Conservation (phyloP, 2,888 invertebrate species). For the Selenia dentaria region DNA sequence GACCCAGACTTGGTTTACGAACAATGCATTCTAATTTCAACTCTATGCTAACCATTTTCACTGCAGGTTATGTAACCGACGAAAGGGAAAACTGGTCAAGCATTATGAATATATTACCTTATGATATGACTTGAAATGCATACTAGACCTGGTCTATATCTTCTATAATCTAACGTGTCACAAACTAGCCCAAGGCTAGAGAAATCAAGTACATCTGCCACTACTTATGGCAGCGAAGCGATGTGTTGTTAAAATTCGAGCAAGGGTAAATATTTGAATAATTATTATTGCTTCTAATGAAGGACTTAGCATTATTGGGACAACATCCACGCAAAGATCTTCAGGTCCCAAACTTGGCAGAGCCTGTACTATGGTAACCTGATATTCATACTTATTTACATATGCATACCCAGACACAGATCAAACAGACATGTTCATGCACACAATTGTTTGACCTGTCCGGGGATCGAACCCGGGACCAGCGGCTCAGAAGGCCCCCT, state of each 20-base stretch:
- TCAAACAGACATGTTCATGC: too few relatives aligned
- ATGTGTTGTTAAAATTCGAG: slow-evolving; percentile 18
- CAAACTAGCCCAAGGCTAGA: slow-evolving; percentile 42
- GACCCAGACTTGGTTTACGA: slow-evolving; percentile 71
- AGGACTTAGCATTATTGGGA: too few relatives aligned
- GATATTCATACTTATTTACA: too few relatives aligned
- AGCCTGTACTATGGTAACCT: too few relatives aligned
- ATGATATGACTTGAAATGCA: slow-evolving; percentile 17
- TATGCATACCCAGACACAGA: too few relatives aligned
- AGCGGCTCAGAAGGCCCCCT: too few relatives aligned
- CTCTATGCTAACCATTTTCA: slow-evolving; percentile 73
- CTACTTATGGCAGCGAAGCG: slow-evolving; percentile 24
- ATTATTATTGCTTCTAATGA: too few relatives aligned
- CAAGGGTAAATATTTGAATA: slow-evolving; percentile 11
- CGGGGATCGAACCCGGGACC: too few relatives aligned
- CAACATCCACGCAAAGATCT: too few relatives aligned
- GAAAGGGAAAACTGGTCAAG: slow-evolving; percentile 48
- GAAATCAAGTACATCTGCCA: slow-evolving; percentile 30
- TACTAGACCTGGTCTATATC: slow-evolving; percentile 34
- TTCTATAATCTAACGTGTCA: slow-evolving; percentile 28
- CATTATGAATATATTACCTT: slow-evolving; percentile 25
- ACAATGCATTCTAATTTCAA: slow-evolving; percentile 75
- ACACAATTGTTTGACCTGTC: too few relatives aligned
- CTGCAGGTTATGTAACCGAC: slow-evolving; percentile 67
- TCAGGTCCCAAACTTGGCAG: too few relatives aligned